Conservation (phyloP, 2,888 invertebrate genomes). For the Xestia xanthographa region DNA sequence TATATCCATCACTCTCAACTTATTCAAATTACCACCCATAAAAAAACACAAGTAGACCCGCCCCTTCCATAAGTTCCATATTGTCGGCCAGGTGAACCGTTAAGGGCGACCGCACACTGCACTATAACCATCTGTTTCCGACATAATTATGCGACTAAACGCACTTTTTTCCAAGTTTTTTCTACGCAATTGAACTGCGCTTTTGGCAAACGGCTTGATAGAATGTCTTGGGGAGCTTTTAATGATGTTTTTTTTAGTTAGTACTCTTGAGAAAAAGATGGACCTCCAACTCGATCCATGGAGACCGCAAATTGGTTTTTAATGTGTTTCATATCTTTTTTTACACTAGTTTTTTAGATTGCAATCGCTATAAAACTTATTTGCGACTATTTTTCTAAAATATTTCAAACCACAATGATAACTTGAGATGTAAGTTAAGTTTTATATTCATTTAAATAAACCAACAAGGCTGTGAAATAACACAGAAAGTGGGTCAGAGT, state of each 20-base stretch:
- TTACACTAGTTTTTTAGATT: not conserved
- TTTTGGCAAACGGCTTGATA: constrained; percentile 33
- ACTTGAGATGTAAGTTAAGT: not conserved
- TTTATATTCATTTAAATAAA: not conserved
- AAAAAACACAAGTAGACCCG: constrained; percentile 41
- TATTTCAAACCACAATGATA: not conserved
- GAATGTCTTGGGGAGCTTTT: constrained; percentile 5
- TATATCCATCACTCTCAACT: not conserved
- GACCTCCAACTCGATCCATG: not conserved
- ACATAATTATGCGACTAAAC: constrained; percentile 67
- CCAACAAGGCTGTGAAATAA: constrained; percentile 2
- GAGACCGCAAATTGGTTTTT: constrained; percentile 32
- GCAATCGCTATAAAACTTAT: not conserved
- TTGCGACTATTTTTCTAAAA: not conserved
- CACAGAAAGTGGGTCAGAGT: not conserved
- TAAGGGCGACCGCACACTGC: constrained; percentile 65
- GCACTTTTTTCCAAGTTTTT: constrained; percentile 49
- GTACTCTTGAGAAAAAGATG: not conserved
- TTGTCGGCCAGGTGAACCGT: constrained; percentile 68
- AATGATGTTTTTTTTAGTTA: constrained; percentile 3
- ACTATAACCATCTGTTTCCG: constrained; percentile 72
- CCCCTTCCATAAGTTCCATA: constrained; percentile 62
- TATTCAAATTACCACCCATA: constrained; percentile 11
- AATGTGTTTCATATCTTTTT: not conserved
- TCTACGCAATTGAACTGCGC: constrained; percentile 56